Conservation (phyloP, 2,888 invertebrate species). For the Neoascia interrupta region DNA sequence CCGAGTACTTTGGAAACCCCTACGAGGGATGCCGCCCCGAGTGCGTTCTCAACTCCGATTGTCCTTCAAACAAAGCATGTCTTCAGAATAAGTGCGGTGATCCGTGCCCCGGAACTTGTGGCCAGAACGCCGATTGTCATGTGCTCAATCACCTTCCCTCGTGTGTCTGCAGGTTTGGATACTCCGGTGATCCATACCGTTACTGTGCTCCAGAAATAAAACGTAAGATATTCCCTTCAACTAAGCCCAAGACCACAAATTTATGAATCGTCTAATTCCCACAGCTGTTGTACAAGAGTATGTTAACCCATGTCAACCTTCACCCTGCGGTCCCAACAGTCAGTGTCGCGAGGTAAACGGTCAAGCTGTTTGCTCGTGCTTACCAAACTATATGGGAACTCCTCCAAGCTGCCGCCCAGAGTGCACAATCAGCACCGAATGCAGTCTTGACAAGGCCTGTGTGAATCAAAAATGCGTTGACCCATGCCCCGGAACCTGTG, state of each 20-base stretch:
- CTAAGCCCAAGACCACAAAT: not conserved
- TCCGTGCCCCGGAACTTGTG: slow-evolving; percentile 90
- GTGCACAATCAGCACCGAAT: slow-evolving; percentile 85
- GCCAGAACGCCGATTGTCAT: slow-evolving; percentile 86
- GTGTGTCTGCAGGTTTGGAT: slow-evolving; percentile 85
- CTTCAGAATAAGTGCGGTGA: slow-evolving; percentile 87
- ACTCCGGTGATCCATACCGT: slow-evolving; percentile 88
- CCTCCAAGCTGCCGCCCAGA: slow-evolving; percentile 88
- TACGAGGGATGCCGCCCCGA: slow-evolving; percentile 88
- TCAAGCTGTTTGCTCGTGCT: slow-evolving; percentile 85
- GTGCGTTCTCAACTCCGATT: slow-evolving; percentile 86
- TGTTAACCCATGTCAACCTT: slow-evolving; percentile 80
- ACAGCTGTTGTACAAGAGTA: slow-evolving; percentile 73
- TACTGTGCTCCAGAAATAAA: slow-evolving; percentile 81
- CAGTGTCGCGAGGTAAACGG: slow-evolving; percentile 86
- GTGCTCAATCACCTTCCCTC: slow-evolving; percentile 86
- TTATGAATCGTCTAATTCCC: not conserved
- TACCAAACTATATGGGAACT: slow-evolving; percentile 84
- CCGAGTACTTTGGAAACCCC: slow-evolving; percentile 88
- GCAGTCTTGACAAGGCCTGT: slow-evolving; percentile 84
- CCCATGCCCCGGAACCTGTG: slow-evolving; percentile 86
- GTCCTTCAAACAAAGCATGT: slow-evolving; percentile 86
- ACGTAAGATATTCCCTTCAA: slow-evolving; percentile 80
- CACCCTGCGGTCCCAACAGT: slow-evolving; percentile 89
- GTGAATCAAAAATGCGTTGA: slow-evolving; percentile 85